Evolutionary conservation across 2,113 vertebrate genomes (phyloP).

Genomic region (Panthera leo): DNA sequence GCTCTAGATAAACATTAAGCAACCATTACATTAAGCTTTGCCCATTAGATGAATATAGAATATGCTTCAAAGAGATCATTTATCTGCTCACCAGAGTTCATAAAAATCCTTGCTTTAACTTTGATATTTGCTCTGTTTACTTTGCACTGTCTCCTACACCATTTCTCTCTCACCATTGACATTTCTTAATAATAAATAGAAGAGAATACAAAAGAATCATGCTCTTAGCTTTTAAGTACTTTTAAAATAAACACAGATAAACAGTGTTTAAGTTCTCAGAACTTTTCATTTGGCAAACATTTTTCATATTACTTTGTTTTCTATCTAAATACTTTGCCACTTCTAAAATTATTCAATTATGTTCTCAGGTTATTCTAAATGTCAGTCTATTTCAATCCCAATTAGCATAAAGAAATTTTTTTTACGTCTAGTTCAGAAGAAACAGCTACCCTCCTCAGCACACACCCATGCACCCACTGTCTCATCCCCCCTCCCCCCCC

Average conservation of each 20-base stretch:
- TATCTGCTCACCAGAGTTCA: conserved; percentile 41
- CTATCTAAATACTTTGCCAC: background rate
- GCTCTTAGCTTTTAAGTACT: background rate
- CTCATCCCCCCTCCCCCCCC: no score
- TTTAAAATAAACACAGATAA: background rate
- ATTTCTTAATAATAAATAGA: conserved; percentile 11
- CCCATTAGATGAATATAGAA: conserved; percentile 52
- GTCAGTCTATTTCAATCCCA: background rate
- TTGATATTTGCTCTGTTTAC: conserved; percentile 32
- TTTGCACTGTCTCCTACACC: background rate
- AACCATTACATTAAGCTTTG: conserved; percentile 63
- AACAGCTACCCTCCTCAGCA: background rate
- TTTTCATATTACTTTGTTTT: background rate
- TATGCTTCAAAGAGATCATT: conserved; percentile 46
- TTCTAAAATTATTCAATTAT: background rate
- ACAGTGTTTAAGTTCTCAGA: background rate
- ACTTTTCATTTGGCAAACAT: background rate
- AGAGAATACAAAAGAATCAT: background rate
- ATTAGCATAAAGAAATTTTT: background rate
- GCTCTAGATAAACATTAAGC: conserved; percentile 69
- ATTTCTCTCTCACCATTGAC: conserved; percentile 1
- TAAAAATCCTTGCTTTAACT: conserved; percentile 67
- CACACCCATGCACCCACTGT: background rate
- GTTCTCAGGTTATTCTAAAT: background rate
- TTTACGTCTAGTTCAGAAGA: no score